Evolutionary conservation across 30 jellyfish, hydroid and myxozoan genomes (phyloP).

Genomic region (Hydractinia symbiolongicarpus): DNA sequence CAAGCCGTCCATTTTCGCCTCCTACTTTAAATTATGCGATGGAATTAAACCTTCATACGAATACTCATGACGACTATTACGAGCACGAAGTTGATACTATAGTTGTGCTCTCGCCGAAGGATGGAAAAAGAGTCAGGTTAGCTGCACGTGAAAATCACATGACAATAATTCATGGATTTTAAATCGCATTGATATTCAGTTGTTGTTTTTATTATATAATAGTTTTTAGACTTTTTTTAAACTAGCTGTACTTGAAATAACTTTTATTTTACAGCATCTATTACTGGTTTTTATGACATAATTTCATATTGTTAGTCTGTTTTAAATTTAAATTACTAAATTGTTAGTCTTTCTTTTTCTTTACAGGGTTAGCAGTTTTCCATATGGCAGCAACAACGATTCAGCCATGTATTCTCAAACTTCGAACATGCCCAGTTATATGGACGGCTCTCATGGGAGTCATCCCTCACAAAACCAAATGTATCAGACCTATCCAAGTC

Average conservation of each 20-base stretch:
- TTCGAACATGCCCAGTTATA: conserved; percentile 76
- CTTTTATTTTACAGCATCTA: no score
- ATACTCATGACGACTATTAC: not conserved
- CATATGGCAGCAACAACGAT: conserved; percentile 62
- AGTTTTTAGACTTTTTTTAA: not conserved
- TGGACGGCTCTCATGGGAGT: conserved; percentile 82
- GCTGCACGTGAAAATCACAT: not conserved
- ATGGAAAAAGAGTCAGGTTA: not conserved
- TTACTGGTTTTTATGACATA: no score
- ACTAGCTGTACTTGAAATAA: not conserved
- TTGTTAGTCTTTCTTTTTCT: not conserved
- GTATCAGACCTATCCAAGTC: conserved; percentile 85
- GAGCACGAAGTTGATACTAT: conserved; percentile 12
- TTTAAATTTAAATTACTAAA: no score
- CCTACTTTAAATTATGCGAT: not conserved
- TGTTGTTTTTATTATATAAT: not conserved
- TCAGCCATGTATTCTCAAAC: conserved; percentile 92
- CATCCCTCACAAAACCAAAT: conserved; percentile 70
- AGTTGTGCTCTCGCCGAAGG: conserved; percentile 5
- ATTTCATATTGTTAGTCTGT: no score
- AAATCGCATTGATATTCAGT: not conserved
- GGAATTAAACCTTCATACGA: not conserved
- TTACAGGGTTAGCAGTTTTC: conserved; percentile 69
- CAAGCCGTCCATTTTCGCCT: not conserved
- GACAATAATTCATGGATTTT: not conserved